Evolutionary conservation across 2,888 invertebrate genomes (phyloP).

Genomic region (Torymus texanus): DNA sequence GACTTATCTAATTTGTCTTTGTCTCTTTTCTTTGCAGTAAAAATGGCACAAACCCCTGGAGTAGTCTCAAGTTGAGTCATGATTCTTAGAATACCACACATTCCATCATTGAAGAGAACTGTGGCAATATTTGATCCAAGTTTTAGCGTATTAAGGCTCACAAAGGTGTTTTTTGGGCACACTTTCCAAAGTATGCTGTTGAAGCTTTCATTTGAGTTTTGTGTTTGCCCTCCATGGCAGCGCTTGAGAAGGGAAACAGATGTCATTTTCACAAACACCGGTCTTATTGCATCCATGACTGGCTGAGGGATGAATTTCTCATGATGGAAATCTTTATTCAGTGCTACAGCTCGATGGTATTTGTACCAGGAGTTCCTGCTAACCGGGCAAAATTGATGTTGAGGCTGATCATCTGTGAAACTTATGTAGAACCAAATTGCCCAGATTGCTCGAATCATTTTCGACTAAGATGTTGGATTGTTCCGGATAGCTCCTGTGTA

Average conservation of each 20-base stretch:
- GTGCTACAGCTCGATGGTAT: not conserved
- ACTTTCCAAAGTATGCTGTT: not conserved
- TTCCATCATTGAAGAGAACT: not conserved
- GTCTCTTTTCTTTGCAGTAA: not conserved
- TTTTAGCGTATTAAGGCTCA: not conserved
- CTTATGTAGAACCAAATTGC: no score
- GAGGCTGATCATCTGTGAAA: no score
- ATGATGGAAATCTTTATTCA: not conserved
- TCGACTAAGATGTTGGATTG: no score
- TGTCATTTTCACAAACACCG: not conserved
- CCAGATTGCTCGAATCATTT: no score
- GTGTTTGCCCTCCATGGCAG: not conserved
- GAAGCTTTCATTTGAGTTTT: not conserved
- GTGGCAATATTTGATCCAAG: not conserved
- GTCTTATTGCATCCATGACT: slow-evolving; percentile 1
- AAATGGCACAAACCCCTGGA: not conserved
- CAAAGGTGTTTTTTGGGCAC: not conserved
- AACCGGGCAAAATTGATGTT: no score
- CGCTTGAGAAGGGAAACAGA: not conserved
- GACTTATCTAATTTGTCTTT: not conserved
- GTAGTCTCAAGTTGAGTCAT: not conserved
- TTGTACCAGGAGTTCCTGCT: no score
- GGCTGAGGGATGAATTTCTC: not conserved
- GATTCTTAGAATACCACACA: not conserved
- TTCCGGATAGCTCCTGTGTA: not conserved